Evolutionary conservation across 2,113 vertebrate species (phyloP), one percentile per base, ranked within the genome.

Genomic region (Platichthys stellatus): DNA sequence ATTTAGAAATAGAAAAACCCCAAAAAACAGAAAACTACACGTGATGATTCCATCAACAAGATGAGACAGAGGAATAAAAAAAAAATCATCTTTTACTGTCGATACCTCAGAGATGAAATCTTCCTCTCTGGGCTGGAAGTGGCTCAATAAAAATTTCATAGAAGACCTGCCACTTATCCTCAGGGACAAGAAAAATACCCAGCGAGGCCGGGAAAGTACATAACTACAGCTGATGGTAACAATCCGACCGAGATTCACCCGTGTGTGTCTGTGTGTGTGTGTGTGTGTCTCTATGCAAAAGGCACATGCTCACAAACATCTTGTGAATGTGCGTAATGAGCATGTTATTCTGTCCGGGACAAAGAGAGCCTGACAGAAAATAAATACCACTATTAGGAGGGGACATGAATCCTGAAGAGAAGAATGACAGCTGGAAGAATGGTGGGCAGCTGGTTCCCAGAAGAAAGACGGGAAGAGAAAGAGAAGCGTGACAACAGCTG

Each of bases 381-480:
- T 81, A 83, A 86, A 90, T 68, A 87, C 80, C 76, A 72, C 80
- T 69, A 84, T 86, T 80, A 87, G 38, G 63, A 72, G 21, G 69
- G 51, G 80, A 74, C 31, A 64, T 68, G 62, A 72, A 80, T 81
- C 24, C 51, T 11, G 63, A 38, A 62, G 75, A 72, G 72, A 69
- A 84, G 78, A 78, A 63, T 79, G 85, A 85, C 81, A 88, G 80
- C 77, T 86, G 51, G 63, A 83, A 85, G 80, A 89, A 89, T 51
- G 28, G 81, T 43, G 2, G 66, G 72, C 78, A 85, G 78, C 74
- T 72, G 83, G 69, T 14, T 63, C 63, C 47, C 17, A 51, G 18
- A 31, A 76, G 81, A 83, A 61, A 67, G n/a, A 62, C 28, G 13
- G 3, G 18, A 78, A 6, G 15, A 24, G 21, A 40, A 23, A 66